These are phyloP conservation scores for Holotrichia oblita DNA, from an alignment of 1,140 invertebrate species.

Conservation along the genomic window DNA sequence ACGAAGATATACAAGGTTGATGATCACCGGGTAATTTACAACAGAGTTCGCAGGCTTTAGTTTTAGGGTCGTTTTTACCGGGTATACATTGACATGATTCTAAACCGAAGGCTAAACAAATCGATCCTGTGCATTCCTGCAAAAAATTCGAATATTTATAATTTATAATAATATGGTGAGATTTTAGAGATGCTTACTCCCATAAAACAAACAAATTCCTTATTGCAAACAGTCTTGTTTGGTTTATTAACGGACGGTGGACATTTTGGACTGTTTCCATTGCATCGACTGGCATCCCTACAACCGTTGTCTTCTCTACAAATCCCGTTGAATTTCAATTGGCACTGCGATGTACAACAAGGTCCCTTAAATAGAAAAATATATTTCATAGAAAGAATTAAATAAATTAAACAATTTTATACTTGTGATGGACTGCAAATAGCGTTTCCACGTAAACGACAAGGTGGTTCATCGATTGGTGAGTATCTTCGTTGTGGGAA, in stretches of 20 bases:
- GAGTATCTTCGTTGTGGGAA: constrained; percentile 87
- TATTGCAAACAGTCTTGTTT: constrained; percentile 94
- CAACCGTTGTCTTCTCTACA: constrained; percentile 96
- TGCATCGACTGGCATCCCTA: constrained; percentile 88
- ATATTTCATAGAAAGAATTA: neutral
- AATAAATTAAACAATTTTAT: constrained; percentile 29
- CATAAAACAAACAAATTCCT: constrained; percentile 94
- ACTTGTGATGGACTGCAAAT: constrained; percentile 86
- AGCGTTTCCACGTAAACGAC: constrained; percentile 80
- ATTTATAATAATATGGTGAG: neutral
- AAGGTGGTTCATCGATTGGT: constrained; percentile 79
- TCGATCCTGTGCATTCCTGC: constrained; percentile 91
- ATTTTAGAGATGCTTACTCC: constrained; percentile 72
- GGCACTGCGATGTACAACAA: constrained; percentile 91
- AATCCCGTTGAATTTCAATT: constrained; percentile 84
- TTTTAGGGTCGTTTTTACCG: constrained; percentile 75
- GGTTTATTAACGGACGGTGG: constrained; percentile 92
- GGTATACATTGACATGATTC: constrained; percentile 95
- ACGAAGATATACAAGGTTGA: constrained; percentile 84
- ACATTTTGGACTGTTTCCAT: constrained; percentile 84
- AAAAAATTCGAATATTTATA: constrained; percentile 34
- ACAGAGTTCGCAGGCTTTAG: constrained; percentile 89
- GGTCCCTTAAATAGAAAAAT: constrained; percentile 76
- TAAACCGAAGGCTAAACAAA: constrained; percentile 91
- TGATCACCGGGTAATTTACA: constrained; percentile 87